Evolutionary conservation across 2,888 invertebrate genomes (phyloP).

Genomic region (Heliconius ethilla): DNA sequence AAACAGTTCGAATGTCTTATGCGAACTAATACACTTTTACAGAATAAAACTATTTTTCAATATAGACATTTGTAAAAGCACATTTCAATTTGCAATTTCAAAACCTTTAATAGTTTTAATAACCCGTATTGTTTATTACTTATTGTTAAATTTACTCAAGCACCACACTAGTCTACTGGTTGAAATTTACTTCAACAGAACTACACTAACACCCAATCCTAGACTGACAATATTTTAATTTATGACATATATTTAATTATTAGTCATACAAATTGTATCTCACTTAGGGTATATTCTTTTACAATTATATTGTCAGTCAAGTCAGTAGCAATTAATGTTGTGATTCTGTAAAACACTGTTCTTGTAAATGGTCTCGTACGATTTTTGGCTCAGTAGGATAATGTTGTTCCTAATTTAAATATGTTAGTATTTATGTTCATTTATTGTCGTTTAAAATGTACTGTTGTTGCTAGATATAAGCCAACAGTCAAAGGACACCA

Average conservation of each 20-base stretch:
- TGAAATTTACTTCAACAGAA: constrained; percentile 2
- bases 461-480: constrained; percentile 36
- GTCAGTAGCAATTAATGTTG: constrained; percentile 56
- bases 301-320: constrained; percentile 55
- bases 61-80: constrained; percentile 5
- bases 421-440: constrained; percentile 51
- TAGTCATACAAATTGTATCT: constrained; percentile 4
- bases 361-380: constrained; percentile 38
- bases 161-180: constrained; percentile 1
- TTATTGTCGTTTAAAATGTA: constrained; percentile 51
- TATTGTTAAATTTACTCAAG: background rate
- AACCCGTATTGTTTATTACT: background rate
- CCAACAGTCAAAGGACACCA: background rate
- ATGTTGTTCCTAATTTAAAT: constrained; percentile 55
- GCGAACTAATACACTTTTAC: background rate
- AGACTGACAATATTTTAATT: constrained; percentile 19
- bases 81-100: background rate
- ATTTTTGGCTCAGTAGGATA: constrained; percentile 64
- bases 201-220: background rate
- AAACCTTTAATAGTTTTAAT: background rate
- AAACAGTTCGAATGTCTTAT: background rate
- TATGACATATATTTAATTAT: background rate
- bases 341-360: constrained; percentile 14
- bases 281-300: constrained; percentile 6
- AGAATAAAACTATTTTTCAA: background rate